Evolutionary conservation across 2,797 vertebrate species (phyloP), one percentile per base, ranked within the genome.

Genomic region (Chelidonichthys spinosus): DNA sequence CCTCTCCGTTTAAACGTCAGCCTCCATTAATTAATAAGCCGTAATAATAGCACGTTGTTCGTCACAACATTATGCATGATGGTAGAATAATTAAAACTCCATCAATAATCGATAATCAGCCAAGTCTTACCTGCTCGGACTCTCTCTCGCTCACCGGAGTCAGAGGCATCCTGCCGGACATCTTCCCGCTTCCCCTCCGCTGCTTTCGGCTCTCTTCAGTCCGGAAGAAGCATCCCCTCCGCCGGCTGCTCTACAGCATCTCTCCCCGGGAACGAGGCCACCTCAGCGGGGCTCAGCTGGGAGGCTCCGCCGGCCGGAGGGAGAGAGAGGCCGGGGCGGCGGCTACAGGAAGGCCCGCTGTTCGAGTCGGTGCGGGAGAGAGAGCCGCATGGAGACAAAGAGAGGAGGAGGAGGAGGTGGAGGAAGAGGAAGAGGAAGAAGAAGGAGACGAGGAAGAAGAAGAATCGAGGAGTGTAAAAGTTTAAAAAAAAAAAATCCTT

Each of bases 111-210:
- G 15, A 60, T 74, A 36, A 74, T 42, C 47, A 11, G 7, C 8
- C 25, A 25, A 11, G 15, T 36, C 0, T 75, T 4, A 87, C 83
- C 81, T 82, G 83, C 5, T 87, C 86, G n/a, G 81, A 46, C 91
- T 96, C 96, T 84, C 95, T 96, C 76, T 96, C 96, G 89, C 95
- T 96, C 72, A 96, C 95, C 76, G 96, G 96, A 69, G 96, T 95
- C 92, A 96, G 94, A 87, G 95, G 95, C 92, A 93, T 96, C 90
- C 95, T 94, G 81, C 95, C 94, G 88, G 96, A 96, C 95, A 96
- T 96, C 61, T 94, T 94, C 66, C 65, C 42, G 60, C 56, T 39
- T 10, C 18, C 59, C 69, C 66, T 46, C 63, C 69, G 46, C 72
- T 6, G 60, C 70, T 74, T 3, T 65, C 52, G 46, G 59, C 63